These are phyloP conservation scores for Scaptomyza polygonia DNA, from an alignment of 2,888 invertebrate genomes.

Conservation along the genomic window DNA sequence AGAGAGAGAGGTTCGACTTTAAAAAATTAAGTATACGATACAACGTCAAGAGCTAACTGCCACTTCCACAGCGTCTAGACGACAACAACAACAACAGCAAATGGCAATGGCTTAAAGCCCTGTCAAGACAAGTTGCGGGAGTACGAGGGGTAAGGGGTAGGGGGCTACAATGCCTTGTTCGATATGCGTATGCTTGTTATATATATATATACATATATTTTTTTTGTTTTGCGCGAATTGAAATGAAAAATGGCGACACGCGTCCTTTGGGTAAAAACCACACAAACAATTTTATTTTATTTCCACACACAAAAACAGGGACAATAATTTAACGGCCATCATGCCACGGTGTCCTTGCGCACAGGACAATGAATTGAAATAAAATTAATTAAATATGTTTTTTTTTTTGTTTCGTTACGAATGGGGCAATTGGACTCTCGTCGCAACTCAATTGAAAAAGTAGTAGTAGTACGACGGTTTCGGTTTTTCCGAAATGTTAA, in stretches of 20 bases:
- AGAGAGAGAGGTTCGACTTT: slow-evolving; percentile 22
- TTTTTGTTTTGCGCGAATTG: slow-evolving; percentile 40
- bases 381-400: slow-evolving; percentile 70
- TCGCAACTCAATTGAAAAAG: slow-evolving; percentile 16
- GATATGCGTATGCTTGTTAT: slow-evolving; percentile 51
- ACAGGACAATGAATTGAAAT: slow-evolving; percentile 58
- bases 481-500: slow-evolving; percentile 23
- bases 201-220: slow-evolving; percentile 12
- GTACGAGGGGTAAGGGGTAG: neutral
- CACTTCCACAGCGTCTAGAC: slow-evolving; percentile 49
- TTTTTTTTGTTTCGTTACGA: too few relatives aligned
- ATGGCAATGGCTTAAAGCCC: slow-evolving; percentile 26
- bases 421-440: slow-evolving; percentile 33
- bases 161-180: slow-evolving; percentile 38
- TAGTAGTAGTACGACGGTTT: neutral
- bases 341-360: slow-evolving; percentile 52
- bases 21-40: slow-evolving; percentile 25
- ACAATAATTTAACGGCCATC: slow-evolving; percentile 52
- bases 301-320: slow-evolving; percentile 25
- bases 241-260: slow-evolving; percentile 73
- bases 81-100: slow-evolving; percentile 23
- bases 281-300: slow-evolving; percentile 76
- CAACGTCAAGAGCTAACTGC: neutral
- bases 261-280: slow-evolving; percentile 71
- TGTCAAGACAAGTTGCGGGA: slow-evolving; percentile 34